Conservation (phyloP, 2,888 invertebrate genomes). For the Tenthredo livida region DNA sequence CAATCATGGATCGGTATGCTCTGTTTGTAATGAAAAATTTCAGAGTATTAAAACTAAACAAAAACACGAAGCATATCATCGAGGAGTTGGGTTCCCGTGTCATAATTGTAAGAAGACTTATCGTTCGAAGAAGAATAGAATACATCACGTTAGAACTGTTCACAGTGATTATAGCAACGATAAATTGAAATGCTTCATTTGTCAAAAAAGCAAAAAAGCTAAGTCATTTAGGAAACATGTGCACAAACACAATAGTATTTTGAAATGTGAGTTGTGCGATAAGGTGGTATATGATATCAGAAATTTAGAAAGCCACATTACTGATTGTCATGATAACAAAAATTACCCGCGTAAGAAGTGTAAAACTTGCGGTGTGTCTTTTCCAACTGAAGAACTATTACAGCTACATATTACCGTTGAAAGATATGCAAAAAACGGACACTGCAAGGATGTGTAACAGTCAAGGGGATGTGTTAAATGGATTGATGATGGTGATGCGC, state of each 20-base stretch:
- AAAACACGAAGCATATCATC: slow-evolving; percentile 69
- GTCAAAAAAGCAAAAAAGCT: slow-evolving; percentile 58
- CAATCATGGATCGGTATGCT: slow-evolving; percentile 25
- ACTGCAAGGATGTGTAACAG: background rate
- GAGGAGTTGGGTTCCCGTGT: slow-evolving; percentile 71
- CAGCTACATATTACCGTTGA: slow-evolving; percentile 25
- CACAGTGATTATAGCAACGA: slow-evolving; percentile 55
- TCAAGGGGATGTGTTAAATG: background rate
- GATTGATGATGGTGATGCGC: background rate
- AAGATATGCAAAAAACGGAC: background rate
- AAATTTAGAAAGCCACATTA: slow-evolving; percentile 39
- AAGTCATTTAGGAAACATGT: slow-evolving; percentile 59
- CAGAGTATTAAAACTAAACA: slow-evolving; percentile 52
- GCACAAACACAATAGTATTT: slow-evolving; percentile 60
- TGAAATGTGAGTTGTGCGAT: slow-evolving; percentile 57
- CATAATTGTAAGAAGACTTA: slow-evolving; percentile 70
- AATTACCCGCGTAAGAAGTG: slow-evolving; percentile 37
- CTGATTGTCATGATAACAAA: slow-evolving; percentile 20
- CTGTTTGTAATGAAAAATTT: slow-evolving; percentile 44
- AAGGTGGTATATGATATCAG: slow-evolving; percentile 9
- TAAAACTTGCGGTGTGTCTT: slow-evolving; percentile 1
- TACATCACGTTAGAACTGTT: slow-evolving; percentile 58
- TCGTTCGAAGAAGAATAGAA: slow-evolving; percentile 53
- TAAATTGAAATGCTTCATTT: slow-evolving; percentile 59
- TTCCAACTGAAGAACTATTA: slow-evolving; percentile 41